phyloP scores from a whole-genome alignment of 2,797 vertebrate genomes.

The Molossus alvarezi region DNA sequence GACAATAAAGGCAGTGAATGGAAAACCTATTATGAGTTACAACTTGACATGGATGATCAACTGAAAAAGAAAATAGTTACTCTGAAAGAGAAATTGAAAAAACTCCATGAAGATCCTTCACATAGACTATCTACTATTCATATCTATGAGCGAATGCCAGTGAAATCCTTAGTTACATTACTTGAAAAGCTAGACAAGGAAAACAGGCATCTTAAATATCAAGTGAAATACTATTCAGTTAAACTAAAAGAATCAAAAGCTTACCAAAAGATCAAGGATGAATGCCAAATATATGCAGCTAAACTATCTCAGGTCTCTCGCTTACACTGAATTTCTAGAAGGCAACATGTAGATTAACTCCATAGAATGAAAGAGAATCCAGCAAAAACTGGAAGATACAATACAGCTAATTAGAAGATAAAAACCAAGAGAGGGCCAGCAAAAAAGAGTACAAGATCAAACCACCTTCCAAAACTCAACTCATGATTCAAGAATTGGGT shows the following conservation, averaged over 20 bases:
- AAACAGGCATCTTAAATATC: conserved; percentile 53
- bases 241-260: conserved; percentile 38
- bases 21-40: conserved; percentile 94
- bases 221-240: conserved; percentile 44
- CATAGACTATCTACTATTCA: conserved; percentile 93
- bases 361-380: conserved; percentile 40
- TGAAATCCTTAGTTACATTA: conserved; percentile 77
- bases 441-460: conserved; percentile 86
- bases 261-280: background rate
- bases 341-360: background rate
- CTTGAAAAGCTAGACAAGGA: conserved; percentile 20
- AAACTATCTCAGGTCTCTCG: background rate
- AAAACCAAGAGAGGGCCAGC: conserved; percentile 85
- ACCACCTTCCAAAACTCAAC: conserved; percentile 88
- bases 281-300: background rate
- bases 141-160: conserved; percentile 93
- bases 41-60: conserved; percentile 94
- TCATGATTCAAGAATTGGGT: conserved; percentile 79
- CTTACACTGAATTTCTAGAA: background rate
- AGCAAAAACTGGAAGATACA: conserved; percentile 70
- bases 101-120: conserved; percentile 91
- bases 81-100: conserved; percentile 91
- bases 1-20: conserved; percentile 95
- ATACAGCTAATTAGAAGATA: conserved; percentile 85
- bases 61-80: conserved; percentile 92